These are phyloP conservation scores for Protonemura montana DNA, from an alignment of 2,888 invertebrate species.

Conservation along the genomic window DNA sequence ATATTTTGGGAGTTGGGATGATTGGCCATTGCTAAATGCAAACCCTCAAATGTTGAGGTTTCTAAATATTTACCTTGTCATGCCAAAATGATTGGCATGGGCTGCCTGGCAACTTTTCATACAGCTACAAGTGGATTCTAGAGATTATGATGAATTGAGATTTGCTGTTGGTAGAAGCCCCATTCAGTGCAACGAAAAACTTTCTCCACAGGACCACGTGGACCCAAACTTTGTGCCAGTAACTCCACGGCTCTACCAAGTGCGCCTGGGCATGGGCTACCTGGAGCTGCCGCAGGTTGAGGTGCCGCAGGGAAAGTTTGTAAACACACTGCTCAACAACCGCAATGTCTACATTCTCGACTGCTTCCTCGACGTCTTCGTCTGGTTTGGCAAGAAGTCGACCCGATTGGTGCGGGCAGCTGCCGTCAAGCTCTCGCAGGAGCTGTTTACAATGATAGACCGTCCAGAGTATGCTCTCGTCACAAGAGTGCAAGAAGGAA, in stretches of 20 bases:
- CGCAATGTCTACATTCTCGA: slow-evolving; percentile 97
- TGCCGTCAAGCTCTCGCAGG: slow-evolving; percentile 95
- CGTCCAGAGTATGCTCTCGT: slow-evolving; percentile 88
- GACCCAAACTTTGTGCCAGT: slow-evolving; percentile 70
- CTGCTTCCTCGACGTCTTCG: slow-evolving; percentile 91
- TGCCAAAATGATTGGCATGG: no score
- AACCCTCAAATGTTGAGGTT: no score
- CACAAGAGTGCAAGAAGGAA: slow-evolving; percentile 89
- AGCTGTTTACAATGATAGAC: slow-evolving; percentile 93
- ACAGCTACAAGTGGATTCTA: no score
- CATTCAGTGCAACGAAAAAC: no score
- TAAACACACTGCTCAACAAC: slow-evolving; percentile 80
- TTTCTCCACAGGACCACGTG: slow-evolving; percentile 75
- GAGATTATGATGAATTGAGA: no score
- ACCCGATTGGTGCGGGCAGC: slow-evolving; percentile 94
- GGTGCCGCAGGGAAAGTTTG: slow-evolving; percentile 77
- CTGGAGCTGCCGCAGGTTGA: slow-evolving; percentile 95
- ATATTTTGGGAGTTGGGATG: no score
- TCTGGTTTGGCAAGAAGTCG: slow-evolving; percentile 98
- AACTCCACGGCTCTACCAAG: slow-evolving; percentile 86
- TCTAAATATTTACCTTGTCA: no score
- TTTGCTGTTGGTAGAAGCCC: no score
- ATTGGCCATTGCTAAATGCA: no score
- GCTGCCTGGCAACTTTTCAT: no score
- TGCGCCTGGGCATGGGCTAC: slow-evolving; percentile 98